phyloP scores from a whole-genome alignment of 2,113 vertebrate species.

The Notechis scutatus region DNA sequence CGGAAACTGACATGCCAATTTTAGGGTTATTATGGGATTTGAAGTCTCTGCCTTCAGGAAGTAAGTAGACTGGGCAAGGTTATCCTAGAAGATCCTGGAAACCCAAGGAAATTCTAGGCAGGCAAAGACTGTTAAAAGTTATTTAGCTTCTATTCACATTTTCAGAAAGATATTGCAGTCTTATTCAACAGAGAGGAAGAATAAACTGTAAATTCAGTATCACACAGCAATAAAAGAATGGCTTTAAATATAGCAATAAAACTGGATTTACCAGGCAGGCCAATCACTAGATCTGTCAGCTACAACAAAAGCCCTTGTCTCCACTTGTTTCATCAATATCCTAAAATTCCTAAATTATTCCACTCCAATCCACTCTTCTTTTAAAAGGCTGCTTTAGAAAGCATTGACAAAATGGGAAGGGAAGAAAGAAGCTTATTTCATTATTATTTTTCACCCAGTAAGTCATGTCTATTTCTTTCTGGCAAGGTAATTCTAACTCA shows the following conservation, averaged over 20 bases:
- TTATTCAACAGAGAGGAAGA: conserved; percentile 10
- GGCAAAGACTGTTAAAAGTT: background rate
- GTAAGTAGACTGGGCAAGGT: background rate
- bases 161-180: background rate
- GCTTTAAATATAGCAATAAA: conserved; percentile 19
- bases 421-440: background rate
- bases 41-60: background rate
- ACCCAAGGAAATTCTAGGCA: background rate
- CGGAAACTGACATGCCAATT: background rate
- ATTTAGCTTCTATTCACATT: background rate
- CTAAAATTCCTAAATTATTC: conserved; percentile 14
- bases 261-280: background rate
- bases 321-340: conserved; percentile 11
- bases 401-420: background rate
- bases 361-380: background rate
- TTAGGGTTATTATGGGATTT: background rate
- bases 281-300: conserved; percentile 9
- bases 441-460: conserved; percentile 14
- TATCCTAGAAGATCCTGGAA: background rate
- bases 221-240: background rate
- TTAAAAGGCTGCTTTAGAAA: conserved; percentile 18
- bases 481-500: conserved; percentile 5
- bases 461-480: background rate
- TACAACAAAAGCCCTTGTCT: background rate
- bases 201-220: background rate